A percentile compares a stretch with the other conserved stretches of the same genome.
phyloP scores from a whole-genome alignment of 2,797 vertebrate species.

The Ispidina picta region DNA sequence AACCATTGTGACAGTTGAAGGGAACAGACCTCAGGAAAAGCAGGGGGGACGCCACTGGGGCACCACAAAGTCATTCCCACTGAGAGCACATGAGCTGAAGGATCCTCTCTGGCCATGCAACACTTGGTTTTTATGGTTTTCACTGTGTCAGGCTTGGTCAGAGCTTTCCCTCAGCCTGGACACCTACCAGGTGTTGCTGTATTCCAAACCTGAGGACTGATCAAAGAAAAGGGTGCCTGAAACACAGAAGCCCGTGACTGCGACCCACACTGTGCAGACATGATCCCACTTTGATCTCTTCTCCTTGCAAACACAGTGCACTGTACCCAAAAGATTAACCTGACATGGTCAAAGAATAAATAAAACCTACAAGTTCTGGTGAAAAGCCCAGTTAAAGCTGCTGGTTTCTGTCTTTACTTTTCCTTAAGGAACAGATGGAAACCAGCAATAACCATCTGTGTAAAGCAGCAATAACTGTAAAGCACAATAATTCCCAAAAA shows the following conservation, averaged over 20 bases:
- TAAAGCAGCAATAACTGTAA: constrained; percentile 27
- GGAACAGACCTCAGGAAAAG: background rate
- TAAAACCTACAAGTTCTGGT: constrained; percentile 9
- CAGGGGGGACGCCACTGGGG: background rate
- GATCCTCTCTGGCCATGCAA: background rate
- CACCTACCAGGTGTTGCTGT: background rate
- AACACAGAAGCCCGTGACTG: constrained; percentile 21
- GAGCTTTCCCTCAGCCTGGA: constrained; percentile 4
- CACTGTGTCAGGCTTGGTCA: background rate
- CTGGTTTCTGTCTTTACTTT: background rate
- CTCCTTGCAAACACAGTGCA: background rate
- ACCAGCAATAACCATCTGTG: constrained; percentile 61
- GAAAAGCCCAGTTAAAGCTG: background rate
- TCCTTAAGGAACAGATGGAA: constrained; percentile 40
- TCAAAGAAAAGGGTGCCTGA: constrained; percentile 29
- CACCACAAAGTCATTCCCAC: background rate
- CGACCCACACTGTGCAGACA: constrained; percentile 25
- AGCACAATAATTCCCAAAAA: constrained; percentile 39
- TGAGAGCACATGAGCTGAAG: background rate
- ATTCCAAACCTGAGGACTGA: constrained; percentile 8
- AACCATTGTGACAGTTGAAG: fast-evolving
- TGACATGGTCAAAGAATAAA: background rate
- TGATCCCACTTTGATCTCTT: constrained; percentile 53
- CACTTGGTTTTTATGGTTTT: background rate
- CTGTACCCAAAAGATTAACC: background rate